Evolutionary conservation across 2,797 vertebrate species (phyloP).

Genomic region (Helicolenus hilgendorfi): DNA sequence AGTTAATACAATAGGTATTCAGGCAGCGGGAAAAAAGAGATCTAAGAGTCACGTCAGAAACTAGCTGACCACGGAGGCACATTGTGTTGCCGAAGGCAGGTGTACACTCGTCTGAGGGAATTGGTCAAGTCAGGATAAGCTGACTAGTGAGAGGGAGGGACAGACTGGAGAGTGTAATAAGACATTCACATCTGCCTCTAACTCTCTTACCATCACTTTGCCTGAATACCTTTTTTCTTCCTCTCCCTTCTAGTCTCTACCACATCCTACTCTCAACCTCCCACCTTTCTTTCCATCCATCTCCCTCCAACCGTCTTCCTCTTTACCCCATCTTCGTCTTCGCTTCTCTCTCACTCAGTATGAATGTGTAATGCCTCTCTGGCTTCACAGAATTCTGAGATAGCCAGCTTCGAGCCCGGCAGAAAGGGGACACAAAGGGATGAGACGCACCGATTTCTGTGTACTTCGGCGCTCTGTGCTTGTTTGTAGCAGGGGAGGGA

Average conservation of each 20-base stretch:
- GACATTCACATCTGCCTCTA: conserved; percentile 48
- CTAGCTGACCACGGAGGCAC: conserved; percentile 43
- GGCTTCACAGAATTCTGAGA: conserved; percentile 59
- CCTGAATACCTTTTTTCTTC: conserved; percentile 13
- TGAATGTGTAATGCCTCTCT: conserved; percentile 56
- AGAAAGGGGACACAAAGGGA: conserved; percentile 48
- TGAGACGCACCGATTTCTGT: conserved; percentile 44
- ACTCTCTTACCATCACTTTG: conserved; percentile 50
- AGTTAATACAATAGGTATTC: conserved; percentile 59
- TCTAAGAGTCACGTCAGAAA: conserved; percentile 32
- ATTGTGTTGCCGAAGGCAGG: conserved; percentile 9
- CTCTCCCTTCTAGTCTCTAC: conserved; percentile 28
- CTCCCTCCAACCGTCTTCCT: background rate
- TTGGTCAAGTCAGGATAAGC: conserved; percentile 70
- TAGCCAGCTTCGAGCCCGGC: conserved; percentile 28
- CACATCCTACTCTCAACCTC: conserved; percentile 19
- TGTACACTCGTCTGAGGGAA: conserved; percentile 50
- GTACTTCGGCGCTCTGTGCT: conserved; percentile 36
- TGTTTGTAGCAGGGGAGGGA: conserved; percentile 48
- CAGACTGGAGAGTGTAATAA: conserved; percentile 59
- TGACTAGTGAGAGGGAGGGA: conserved; percentile 54
- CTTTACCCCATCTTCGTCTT: too few relatives aligned
- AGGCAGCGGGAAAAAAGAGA: conserved; percentile 31
- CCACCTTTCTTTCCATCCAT: conserved; percentile 17
- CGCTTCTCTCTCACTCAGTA: conserved; percentile 10